Conservation (phyloP, 2,888 invertebrate genomes). For the Ptychoptera contaminata region DNA sequence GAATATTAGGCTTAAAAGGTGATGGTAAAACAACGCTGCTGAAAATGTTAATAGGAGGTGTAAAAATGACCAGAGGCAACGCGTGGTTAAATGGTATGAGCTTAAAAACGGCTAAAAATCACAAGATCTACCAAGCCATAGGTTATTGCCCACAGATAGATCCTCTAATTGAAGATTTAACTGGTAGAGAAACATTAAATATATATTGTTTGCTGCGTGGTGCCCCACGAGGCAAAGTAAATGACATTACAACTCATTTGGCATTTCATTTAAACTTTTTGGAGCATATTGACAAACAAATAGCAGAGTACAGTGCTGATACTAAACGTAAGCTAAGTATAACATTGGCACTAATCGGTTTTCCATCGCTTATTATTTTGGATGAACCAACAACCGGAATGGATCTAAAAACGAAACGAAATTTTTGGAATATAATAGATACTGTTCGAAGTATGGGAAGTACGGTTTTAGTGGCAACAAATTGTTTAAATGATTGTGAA, state of each 20-base stretch:
- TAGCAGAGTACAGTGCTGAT: conserved; percentile 49
- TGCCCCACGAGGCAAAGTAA: conserved; percentile 28
- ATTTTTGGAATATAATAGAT: conserved; percentile 62
- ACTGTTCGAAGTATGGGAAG: conserved; percentile 52
- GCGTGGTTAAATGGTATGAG: too few species aligned
- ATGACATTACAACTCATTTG: conserved; percentile 24
- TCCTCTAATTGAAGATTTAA: conserved; percentile 52
- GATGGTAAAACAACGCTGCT: too few species aligned
- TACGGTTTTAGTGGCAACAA: conserved; percentile 67
- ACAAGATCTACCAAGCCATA: conserved; percentile 41
- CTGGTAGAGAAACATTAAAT: conserved; percentile 49
- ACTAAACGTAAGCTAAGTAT: conserved; percentile 59
- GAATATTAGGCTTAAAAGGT: too few species aligned
- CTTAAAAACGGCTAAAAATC: conserved; percentile 36
- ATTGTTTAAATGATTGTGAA: conserved; percentile 79
- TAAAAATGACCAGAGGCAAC: too few species aligned
- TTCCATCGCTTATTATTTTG: conserved; percentile 49
- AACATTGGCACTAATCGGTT: conserved; percentile 52
- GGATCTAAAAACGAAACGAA: conserved; percentile 39
- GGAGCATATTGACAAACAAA: conserved; percentile 44
- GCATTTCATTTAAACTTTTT: conserved; percentile 42
- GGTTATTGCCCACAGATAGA: conserved; percentile 67
- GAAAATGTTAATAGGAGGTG: too few species aligned
- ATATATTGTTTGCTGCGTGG: conserved; percentile 52
- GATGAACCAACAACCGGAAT: conserved; percentile 49